A percentile compares a stretch with the other conserved stretches of the same genome.
Conservation (phyloP, 2,113 vertebrate species). For the Mystacornis crossleyi region DNA sequence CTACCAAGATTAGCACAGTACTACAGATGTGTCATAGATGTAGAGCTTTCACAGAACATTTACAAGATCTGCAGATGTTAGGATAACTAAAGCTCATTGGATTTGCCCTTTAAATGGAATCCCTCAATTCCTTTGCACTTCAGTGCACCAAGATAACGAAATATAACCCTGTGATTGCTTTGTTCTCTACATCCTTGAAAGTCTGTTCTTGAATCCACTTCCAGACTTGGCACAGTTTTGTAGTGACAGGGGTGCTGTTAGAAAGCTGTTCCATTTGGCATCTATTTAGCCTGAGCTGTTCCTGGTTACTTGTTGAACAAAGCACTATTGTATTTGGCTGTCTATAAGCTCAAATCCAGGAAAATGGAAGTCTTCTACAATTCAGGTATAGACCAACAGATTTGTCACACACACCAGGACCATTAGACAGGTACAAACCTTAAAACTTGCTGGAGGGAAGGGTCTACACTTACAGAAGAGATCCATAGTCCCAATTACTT, state of each 20-base stretch:
- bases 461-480: neutral
- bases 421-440: neutral
- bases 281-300: neutral
- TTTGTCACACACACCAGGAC: neutral
- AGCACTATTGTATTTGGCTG: neutral
- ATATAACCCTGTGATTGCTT: neutral
- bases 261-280: neutral
- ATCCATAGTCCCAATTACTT: neutral
- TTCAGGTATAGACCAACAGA: neutral
- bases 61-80: neutral
- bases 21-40: neutral
- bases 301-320: neutral
- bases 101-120: neutral
- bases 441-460: neutral
- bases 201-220: neutral
- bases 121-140: neutral
- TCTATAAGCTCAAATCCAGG: neutral
- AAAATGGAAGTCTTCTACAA: neutral
- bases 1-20: neutral
- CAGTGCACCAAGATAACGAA: neutral
- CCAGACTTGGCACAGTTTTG: neutral
- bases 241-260: neutral
- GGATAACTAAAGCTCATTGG: neutral
- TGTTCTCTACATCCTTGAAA: neutral
- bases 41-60: neutral